Evolutionary conservation across 2,888 invertebrate genomes (phyloP), one percentile per base, ranked within the genome.

Genomic region (Pachliopta kotzebuea): DNA sequence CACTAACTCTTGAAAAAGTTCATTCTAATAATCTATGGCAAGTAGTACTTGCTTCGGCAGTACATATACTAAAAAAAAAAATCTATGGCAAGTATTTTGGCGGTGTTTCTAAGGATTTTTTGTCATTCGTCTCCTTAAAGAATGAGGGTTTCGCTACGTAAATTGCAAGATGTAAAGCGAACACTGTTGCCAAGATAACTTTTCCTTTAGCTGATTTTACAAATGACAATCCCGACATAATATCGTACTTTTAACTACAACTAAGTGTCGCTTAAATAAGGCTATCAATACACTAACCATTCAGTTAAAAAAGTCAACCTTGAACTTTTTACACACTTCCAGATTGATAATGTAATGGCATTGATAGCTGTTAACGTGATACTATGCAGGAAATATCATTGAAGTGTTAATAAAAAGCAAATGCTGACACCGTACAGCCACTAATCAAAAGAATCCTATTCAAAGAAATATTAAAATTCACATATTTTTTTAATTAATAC

Each of bases 91-190:
- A 70, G 74, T 88, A 91, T 73, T 84, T 86, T 56, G 91, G 90
- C 68, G 84, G 81, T 31, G 76, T 67, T 50, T 76, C 74, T 57
- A 75, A 67, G 31, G 71, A 62, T 72, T 78, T 81, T 66, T 70
- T 73, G 49, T 72, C 74, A 62, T 66, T 76, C 42, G 83, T 79
- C 71, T 75, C 74, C 77, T 86, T 89, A 74, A 91, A 90, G 80
- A 85, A 81, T 65, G 89, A 87, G 69, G 91, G 90, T 76, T 87
- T 90, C 0, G 85, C 85, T 26, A 88, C 76, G 70, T 85, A 90
- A 69, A 90, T 84, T 14, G 86, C 84, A 17, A 86, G 65, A 70
- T 91, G 91, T 54, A 91, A 76, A 18, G 81, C 80, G 24, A 78
- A 85, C 3, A 90, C 85, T 7, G 91, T 91, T 1, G 80, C 88